Percentiles rank a stretch among this genome's conserved stretches.
Evolutionary conservation across 2,888 invertebrate genomes (phyloP).

Genomic region (Acrocyrtus sp.): DNA sequence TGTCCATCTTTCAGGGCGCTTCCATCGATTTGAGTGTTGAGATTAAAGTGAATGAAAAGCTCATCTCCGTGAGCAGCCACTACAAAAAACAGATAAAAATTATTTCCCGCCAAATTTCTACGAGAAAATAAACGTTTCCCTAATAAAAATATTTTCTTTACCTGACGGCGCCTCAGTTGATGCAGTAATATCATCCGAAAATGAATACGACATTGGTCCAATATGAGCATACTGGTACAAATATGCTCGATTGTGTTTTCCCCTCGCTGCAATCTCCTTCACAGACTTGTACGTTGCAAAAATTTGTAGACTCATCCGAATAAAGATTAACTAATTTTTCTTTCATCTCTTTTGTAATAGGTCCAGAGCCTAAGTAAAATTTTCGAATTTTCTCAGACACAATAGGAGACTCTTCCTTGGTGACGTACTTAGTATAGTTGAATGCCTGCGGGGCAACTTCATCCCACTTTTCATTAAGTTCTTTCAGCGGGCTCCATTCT

Average conservation of each 20-base stretch:
- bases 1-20: neutral
- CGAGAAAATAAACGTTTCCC: too few relatives aligned
- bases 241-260: neutral
- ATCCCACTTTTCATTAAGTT: conserved; percentile 13
- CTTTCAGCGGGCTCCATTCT: too few relatives aligned
- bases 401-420: neutral
- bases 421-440: neutral
- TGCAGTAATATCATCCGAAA: too few relatives aligned
- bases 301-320: neutral
- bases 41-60: too few relatives aligned
- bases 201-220: too few relatives aligned
- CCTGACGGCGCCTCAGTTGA: too few relatives aligned
- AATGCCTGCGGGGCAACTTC: conserved; percentile 13
- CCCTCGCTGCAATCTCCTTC: neutral
- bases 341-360: neutral
- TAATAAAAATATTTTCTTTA: too few relatives aligned
- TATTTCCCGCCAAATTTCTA: too few relatives aligned
- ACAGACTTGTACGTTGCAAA: neutral
- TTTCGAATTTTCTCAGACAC: conserved; percentile 13
- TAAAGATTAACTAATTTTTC: conserved; percentile 1
- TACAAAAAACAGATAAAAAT: too few relatives aligned
- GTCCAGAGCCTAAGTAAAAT: conserved; percentile 19
- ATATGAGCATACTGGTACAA: neutral
- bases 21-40: too few relatives aligned
- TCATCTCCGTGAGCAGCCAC: too few relatives aligned